A percentile compares a stretch with the other conserved stretches of the same genome.
Evolutionary conservation across 1,140 invertebrate species (phyloP).

Genomic region (Delia radicum): DNA sequence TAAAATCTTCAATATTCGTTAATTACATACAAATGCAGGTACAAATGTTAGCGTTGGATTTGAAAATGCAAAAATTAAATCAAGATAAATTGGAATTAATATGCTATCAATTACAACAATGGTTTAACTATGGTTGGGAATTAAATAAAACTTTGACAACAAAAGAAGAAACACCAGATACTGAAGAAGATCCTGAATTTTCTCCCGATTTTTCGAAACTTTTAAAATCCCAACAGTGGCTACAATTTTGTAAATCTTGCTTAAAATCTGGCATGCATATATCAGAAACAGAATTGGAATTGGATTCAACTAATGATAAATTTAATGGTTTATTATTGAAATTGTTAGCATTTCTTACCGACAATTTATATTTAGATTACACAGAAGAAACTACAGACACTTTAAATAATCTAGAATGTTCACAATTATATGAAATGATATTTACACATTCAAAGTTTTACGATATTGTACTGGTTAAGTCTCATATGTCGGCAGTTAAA

Average conservation of each 20-base stretch:
- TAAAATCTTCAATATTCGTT: slow-evolving; percentile 56
- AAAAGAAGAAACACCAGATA: background rate
- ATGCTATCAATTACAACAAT: slow-evolving; percentile 43
- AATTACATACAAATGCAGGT: slow-evolving; percentile 62
- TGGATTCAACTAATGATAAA: slow-evolving; percentile 42
- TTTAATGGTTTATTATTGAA: slow-evolving; percentile 57
- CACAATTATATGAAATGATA: slow-evolving; percentile 70
- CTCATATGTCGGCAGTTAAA: slow-evolving; percentile 59
- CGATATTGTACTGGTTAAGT: slow-evolving; percentile 62
- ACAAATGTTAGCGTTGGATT: slow-evolving; percentile 58
- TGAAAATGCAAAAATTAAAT: slow-evolving; percentile 59
- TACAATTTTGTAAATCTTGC: slow-evolving; percentile 65
- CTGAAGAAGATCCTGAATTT: background rate
- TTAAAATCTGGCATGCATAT: slow-evolving; percentile 67
- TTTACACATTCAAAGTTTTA: slow-evolving; percentile 73
- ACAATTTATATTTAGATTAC: slow-evolving; percentile 59
- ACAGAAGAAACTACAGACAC: slow-evolving; percentile 8
- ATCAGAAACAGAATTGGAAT: slow-evolving; percentile 45
- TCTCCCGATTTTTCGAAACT: slow-evolving; percentile 52
- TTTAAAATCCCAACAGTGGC: slow-evolving; percentile 62
- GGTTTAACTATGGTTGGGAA: slow-evolving; percentile 34
- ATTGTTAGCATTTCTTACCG: slow-evolving; percentile 60
- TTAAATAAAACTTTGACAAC: background rate
- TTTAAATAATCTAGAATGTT: slow-evolving; percentile 27
- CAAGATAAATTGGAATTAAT: slow-evolving; percentile 38